Evolutionary conservation across 2,888 invertebrate genomes (phyloP), one percentile per base, ranked within the genome.

Genomic region (Proisotoma minuta): DNA sequence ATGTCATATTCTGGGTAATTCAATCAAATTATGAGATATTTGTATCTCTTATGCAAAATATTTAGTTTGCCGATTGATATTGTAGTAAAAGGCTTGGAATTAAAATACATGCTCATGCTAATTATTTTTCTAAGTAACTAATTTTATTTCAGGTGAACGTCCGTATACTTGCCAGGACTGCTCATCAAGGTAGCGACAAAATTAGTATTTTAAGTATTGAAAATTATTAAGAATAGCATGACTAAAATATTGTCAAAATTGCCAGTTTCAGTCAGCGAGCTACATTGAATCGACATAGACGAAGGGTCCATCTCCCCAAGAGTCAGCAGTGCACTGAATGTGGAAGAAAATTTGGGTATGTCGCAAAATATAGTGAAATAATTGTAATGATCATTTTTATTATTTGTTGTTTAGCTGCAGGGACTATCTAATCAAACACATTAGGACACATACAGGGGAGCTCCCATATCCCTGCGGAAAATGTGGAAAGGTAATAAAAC

Each of bases 321-420:
- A 60, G 66, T 62, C 72, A 72, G 58, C 70, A 72, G 60, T 72
- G 72, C 64, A 66, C 68, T 60, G 70, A 70, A 57, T 72, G 72
- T 53, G 72, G 72, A 51, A 62, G 72, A 51, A 72, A 72, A 56
- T 72, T 72, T 62, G 72, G 70, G 59, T 70, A 62, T 34, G 54
- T 23, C n/a, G 10, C 20, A 5, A 24, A 40, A 22, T 2, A 29
- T 53, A 3, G 4, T 23, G 27, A 10, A 28, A 3, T 53, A n/a
- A 50, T 8, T 4, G 22, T 50, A 24, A 10, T 10, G 23, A 22
- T 10, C 12, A 57, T 39, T 2, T 12, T 40, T 4, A 24, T 24
- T 4, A 24, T 24, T 2, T 20, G 22, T 27, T 15, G 22, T 43
- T 18, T n/a, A 27, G 48, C 10, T 43, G 43, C 43, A 27, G 48